Evolutionary conservation across 30 jellyfish, hydroid and myxozoan species (phyloP), one percentile per base, ranked within the genome.

Genomic region (Hydra vulgaris): DNA sequence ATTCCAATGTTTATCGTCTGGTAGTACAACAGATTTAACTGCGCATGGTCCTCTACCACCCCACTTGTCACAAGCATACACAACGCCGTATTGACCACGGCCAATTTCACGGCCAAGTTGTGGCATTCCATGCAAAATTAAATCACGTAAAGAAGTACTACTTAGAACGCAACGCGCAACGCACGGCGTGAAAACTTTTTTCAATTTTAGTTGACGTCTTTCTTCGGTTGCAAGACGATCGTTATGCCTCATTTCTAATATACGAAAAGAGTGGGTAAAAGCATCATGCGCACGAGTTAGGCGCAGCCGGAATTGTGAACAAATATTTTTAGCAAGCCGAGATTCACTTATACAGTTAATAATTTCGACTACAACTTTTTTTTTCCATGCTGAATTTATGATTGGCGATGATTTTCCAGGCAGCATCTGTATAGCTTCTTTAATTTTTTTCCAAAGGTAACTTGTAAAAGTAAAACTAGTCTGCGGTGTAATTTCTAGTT

Each of bases 31-130:
- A 7, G 96, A 88, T 71, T 88, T 88, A 7, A 88, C 92, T 17
- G 96, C 96, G 81, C 96, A 88, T 23, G 96, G 96, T 22, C 94
- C 96, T 54, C 83, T 82, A 0, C 96, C 96, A 77, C 96, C 96
- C 96, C 96, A 88, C 26, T 88, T 88, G 70, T 88, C 96, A 75
- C 96, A 88, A 0, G 96, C 96, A 84, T 88, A 88, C 3, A 88
- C 96, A 66, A 88, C 96, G 72, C 96, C 96, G 81, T 88, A 88
- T 74, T 88, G 96, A 8, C 96, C 96, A 17, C 96, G 88, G 17
- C 96, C 96, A 67, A 88, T 80, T 66, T 88, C 96, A 21, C 92
- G 70, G 0, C 95, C 96, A 15, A 88, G 84, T 89, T 84, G 94
- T 17, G 96, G 96, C 96, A 88, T 88, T 16, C 96, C 96, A 76